These are phyloP conservation scores for Aptenodytes patagonicus DNA, from an alignment of 2,113 vertebrate genomes.

Conservation along the genomic window DNA sequence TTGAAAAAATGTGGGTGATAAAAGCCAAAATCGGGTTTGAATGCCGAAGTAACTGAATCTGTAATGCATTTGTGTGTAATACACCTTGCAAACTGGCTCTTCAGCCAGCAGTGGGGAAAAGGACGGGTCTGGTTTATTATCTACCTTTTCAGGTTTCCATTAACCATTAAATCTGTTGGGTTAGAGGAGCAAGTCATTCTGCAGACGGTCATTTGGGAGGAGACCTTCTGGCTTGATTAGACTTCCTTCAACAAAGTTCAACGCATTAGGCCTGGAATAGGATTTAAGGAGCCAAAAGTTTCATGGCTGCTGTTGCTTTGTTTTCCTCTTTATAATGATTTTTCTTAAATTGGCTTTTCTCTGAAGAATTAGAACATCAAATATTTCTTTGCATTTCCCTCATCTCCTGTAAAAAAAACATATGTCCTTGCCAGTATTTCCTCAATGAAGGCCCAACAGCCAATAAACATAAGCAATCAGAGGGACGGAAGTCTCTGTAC, in stretches of 20 bases:
- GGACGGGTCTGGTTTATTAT: background rate
- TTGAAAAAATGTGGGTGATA: background rate
- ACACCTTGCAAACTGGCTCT: background rate
- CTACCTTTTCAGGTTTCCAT: background rate
- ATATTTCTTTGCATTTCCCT: conserved; percentile 16
- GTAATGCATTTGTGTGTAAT: background rate
- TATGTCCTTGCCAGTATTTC: background rate
- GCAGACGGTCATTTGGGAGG: background rate
- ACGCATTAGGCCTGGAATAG: background rate
- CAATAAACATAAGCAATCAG: conserved; percentile 12
- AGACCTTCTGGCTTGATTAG: background rate
- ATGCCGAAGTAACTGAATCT: background rate
- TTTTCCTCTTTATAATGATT: background rate
- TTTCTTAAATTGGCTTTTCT: background rate
- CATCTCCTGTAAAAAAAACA: background rate
- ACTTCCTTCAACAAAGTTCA: background rate
- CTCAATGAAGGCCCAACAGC: background rate
- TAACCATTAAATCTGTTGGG: background rate
- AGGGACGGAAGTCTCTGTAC: background rate
- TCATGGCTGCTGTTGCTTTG: background rate
- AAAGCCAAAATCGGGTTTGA: background rate
- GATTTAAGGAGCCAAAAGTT: background rate
- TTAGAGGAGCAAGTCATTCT: background rate
- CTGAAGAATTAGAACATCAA: conserved; percentile 6
- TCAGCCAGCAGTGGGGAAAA: background rate